These are phyloP conservation scores for Ecliptopera silaceata DNA, from an alignment of 2,888 invertebrate species.

Conservation along the genomic window DNA sequence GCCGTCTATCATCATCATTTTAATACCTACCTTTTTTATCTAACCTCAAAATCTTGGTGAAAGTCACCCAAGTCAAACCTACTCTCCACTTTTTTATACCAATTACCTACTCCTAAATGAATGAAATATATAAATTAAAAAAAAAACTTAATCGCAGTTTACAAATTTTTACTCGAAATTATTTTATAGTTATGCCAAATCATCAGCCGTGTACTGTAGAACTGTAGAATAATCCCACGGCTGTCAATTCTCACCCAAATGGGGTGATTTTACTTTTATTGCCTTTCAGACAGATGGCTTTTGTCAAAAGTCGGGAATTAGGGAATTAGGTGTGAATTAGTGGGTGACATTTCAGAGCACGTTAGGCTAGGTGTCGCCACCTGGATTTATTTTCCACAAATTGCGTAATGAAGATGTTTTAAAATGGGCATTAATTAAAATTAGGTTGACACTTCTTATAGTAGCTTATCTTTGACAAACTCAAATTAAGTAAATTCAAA, in stretches of 20 bases:
- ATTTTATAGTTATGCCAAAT: background rate
- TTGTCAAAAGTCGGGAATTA: slow-evolving; percentile 43
- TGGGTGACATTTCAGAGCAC: slow-evolving; percentile 46
- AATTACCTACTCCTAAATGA: too few species aligned
- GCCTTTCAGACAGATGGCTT: slow-evolving; percentile 52
- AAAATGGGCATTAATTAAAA: background rate
- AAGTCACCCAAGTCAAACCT: too few species aligned
- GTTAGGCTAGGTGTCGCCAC: slow-evolving; percentile 40
- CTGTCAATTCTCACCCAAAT: slow-evolving; percentile 59
- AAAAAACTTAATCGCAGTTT: too few species aligned
- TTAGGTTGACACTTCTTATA: background rate
- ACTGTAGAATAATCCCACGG: slow-evolving; percentile 56
- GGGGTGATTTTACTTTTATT: slow-evolving; percentile 59
- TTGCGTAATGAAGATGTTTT: slow-evolving; percentile 4
- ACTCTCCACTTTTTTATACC: too few species aligned
- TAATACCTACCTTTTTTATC: too few species aligned
- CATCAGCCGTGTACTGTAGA: slow-evolving; percentile 8
- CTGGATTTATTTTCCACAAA: slow-evolving; percentile 39
- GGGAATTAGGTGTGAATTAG: slow-evolving; percentile 53
- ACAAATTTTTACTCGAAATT: background rate
- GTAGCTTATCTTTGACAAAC: too few species aligned
- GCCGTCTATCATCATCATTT: too few species aligned
- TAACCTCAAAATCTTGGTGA: too few species aligned
- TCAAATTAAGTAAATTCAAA: too few species aligned
- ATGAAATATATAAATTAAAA: too few species aligned